Conservation (phyloP, 2,113 vertebrate genomes). For the Osmerus mordax region DNA sequence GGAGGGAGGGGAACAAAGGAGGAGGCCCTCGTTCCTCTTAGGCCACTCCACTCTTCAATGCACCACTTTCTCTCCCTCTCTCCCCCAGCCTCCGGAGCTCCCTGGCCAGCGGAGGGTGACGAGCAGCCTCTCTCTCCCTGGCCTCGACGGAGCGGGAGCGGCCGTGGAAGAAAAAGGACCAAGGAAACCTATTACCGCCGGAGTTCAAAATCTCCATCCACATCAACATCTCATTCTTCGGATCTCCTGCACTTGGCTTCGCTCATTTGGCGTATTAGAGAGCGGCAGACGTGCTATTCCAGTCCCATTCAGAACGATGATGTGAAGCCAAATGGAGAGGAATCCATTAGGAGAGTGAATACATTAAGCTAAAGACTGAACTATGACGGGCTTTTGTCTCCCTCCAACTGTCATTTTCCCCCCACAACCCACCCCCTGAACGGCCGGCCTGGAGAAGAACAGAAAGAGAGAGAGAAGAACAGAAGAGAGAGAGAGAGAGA, state of each 20-base stretch:
- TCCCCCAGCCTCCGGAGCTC: slow-evolving; percentile 15
- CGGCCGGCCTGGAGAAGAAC: slow-evolving; percentile 35
- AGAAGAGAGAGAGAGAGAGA: slow-evolving; percentile 33
- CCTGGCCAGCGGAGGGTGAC: slow-evolving; percentile 14
- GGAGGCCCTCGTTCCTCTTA: slow-evolving; percentile 33
- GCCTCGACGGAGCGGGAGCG: slow-evolving; percentile 13
- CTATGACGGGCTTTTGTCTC: slow-evolving; percentile 52
- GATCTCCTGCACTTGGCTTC: background rate
- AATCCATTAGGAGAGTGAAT: slow-evolving; percentile 29
- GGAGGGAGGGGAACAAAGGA: slow-evolving; percentile 7
- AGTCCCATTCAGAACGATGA: slow-evolving; percentile 13
- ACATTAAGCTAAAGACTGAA: slow-evolving; percentile 9
- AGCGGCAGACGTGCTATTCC: background rate
- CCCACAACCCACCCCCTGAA: slow-evolving; percentile 45
- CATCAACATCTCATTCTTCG: background rate
- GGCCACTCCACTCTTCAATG: slow-evolving; percentile 19
- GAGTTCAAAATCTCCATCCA: background rate
- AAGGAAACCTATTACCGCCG: background rate
- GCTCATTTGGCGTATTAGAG: background rate
- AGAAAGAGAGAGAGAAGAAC: slow-evolving; percentile 45
- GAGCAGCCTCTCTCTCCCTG: slow-evolving; percentile 25
- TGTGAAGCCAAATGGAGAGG: slow-evolving; percentile 13
- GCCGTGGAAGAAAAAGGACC: slow-evolving; percentile 1
- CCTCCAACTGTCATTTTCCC: slow-evolving; percentile 48
- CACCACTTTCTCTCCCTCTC: background rate